Percentiles rank a stretch among this genome's conserved stretches.
Conservation (phyloP, 2,113 vertebrate species). For the Chloebia gouldiae region DNA sequence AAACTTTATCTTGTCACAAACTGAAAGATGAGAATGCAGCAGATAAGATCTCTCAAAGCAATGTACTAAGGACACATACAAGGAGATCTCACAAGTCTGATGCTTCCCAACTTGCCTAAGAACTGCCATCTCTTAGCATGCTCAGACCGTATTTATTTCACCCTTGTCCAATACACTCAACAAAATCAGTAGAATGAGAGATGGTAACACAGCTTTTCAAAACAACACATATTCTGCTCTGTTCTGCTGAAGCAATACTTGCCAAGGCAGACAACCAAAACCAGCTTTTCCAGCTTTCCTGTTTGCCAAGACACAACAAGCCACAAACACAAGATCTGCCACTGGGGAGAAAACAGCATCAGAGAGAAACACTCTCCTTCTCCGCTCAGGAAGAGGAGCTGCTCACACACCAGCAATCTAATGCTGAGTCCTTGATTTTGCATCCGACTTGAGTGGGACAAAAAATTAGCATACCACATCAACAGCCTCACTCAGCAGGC, state of each 20-base stretch:
- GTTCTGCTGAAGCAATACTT: neutral
- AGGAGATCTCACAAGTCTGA: neutral
- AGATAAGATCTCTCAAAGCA: neutral
- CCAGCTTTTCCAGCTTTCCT: slow-evolving; percentile 54
- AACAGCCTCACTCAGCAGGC: neutral
- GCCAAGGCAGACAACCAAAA: slow-evolving; percentile 8
- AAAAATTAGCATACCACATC: slow-evolving; percentile 13
- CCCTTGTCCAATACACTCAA: neutral
- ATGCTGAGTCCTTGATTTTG: neutral
- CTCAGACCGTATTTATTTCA: neutral
- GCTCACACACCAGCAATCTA: neutral
- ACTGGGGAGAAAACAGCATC: neutral
- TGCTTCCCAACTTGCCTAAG: neutral
- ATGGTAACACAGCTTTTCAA: neutral
- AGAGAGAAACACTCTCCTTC: neutral
- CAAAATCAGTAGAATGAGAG: neutral
- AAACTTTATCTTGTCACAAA: neutral
- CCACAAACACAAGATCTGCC: neutral
- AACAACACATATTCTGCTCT: neutral
- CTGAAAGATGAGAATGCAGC: neutral
- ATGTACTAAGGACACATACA: neutral
- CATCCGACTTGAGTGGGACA: neutral
- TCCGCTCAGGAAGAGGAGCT: neutral
- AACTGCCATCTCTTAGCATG: neutral
- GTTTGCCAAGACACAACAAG: slow-evolving; percentile 32